Percentiles rank a stretch among this genome's conserved stretches.
Conservation (phyloP, 2,113 vertebrate species). For the Stictonetta naevosa region DNA sequence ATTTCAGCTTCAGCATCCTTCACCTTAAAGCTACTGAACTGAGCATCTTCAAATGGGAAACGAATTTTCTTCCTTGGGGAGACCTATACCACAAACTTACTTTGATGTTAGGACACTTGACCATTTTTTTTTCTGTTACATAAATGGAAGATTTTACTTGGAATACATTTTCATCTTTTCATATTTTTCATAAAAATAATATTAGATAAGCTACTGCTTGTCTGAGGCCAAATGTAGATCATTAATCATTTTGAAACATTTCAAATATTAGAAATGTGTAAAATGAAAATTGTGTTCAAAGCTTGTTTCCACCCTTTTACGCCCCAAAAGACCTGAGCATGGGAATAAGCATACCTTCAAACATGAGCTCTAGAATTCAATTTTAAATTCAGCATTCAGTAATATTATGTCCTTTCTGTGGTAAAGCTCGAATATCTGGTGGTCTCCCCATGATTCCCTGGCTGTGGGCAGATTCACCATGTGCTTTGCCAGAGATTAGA, state of each 20-base stretch:
- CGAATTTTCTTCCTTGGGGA: not conserved
- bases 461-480: not conserved
- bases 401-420: not conserved
- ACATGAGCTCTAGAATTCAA: not conserved
- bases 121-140: not conserved
- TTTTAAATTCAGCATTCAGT: conserved; percentile 20
- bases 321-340: not conserved
- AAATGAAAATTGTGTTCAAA: conserved; percentile 13
- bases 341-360: not conserved
- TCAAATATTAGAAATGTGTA: conserved; percentile 2
- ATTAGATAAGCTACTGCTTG: not conserved
- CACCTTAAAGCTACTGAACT: not conserved
- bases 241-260: not conserved
- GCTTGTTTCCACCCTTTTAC: not conserved
- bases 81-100: not conserved
- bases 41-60: not conserved
- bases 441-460: not conserved
- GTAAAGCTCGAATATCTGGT: not conserved
- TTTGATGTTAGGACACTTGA: not conserved
- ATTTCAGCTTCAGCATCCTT: not conserved
- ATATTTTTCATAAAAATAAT: not conserved
- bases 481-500: conserved; percentile 28
- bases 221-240: not conserved
- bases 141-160: not conserved
- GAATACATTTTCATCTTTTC: not conserved